phyloP scores from a whole-genome alignment of 2,797 vertebrate genomes.

The Delichon dasypus region DNA sequence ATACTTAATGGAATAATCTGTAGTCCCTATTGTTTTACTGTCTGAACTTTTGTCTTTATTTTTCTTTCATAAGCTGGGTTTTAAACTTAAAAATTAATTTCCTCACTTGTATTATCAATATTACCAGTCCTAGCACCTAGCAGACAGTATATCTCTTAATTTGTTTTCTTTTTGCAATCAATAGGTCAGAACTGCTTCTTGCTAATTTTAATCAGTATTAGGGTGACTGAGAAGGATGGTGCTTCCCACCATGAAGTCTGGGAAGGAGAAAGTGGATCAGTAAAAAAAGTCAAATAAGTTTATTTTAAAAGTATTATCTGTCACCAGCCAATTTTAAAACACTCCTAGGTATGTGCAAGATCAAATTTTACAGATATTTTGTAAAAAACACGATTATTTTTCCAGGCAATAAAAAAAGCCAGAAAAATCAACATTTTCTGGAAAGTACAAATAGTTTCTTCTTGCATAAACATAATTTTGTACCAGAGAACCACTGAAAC shows the following conservation, averaged over 20 bases:
- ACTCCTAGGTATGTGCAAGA: neutral
- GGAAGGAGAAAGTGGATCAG: neutral
- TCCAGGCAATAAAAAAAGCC: neutral
- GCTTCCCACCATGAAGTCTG: neutral
- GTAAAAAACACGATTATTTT: neutral
- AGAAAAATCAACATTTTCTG: neutral
- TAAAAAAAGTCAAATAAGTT: neutral
- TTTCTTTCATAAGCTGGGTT: slow-evolving; percentile 26
- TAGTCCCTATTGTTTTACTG: neutral
- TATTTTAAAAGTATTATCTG: neutral
- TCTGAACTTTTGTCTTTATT: slow-evolving; percentile 32
- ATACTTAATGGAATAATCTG: slow-evolving; percentile 34
- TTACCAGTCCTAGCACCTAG: neutral
- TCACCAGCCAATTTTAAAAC: neutral
- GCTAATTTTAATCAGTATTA: slow-evolving; percentile 1
- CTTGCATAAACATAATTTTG: neutral
- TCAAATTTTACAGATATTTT: neutral
- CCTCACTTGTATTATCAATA: neutral
- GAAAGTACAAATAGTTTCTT: neutral
- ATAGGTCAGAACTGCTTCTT: slow-evolving; percentile 24
- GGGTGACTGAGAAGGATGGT: slow-evolving; percentile 6
- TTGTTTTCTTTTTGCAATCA: slow-evolving; percentile 46
- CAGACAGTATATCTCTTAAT: neutral
- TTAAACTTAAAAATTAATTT: slow-evolving; percentile 24
- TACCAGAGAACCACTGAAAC: neutral